phyloP scores from a whole-genome alignment of 2,888 invertebrate species.

The Epistrophe grossulariae region DNA sequence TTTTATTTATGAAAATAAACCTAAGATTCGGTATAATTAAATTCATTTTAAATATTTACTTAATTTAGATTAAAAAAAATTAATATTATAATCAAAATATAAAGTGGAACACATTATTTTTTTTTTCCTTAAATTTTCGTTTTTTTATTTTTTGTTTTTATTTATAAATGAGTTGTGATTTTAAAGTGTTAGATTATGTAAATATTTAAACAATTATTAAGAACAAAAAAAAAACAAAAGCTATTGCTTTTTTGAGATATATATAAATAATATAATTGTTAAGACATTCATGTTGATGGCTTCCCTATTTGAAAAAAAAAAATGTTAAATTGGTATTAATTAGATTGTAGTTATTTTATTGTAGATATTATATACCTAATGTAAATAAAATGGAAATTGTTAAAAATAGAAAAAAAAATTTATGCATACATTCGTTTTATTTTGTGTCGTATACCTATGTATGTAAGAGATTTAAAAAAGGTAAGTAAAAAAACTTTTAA shows the following conservation, averaged over 20 bases:
- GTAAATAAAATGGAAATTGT: conserved; percentile 53
- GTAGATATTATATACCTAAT: conserved; percentile 33
- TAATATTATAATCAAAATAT: conserved; percentile 4
- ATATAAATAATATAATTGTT: background rate
- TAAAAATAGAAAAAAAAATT: background rate
- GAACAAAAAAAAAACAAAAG: background rate
- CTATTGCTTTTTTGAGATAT: background rate
- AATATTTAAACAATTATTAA: conserved; percentile 3
- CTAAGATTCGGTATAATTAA: conserved; percentile 29
- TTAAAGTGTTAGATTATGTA: conserved; percentile 42
- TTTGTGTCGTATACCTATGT: too few species aligned
- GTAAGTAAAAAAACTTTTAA: too few species aligned
- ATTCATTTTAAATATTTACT: conserved; percentile 5
- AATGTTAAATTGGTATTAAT: conserved; percentile 55
- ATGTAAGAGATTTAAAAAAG: background rate
- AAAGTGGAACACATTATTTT: conserved; percentile 1
- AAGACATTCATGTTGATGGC: conserved; percentile 9
- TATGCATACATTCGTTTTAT: background rate
- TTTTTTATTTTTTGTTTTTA: background rate
- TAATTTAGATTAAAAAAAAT: background rate
- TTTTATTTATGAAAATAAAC: conserved; percentile 7
- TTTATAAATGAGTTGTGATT: conserved; percentile 35
- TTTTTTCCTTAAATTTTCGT: background rate
- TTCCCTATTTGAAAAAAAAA: conserved; percentile 21
- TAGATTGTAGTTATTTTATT: conserved; percentile 50